Percentiles rank a stretch among this genome's conserved stretches.
Evolutionary conservation across 2,888 invertebrate genomes (phyloP).

Genomic region (Notocelia uddmanniana): DNA sequence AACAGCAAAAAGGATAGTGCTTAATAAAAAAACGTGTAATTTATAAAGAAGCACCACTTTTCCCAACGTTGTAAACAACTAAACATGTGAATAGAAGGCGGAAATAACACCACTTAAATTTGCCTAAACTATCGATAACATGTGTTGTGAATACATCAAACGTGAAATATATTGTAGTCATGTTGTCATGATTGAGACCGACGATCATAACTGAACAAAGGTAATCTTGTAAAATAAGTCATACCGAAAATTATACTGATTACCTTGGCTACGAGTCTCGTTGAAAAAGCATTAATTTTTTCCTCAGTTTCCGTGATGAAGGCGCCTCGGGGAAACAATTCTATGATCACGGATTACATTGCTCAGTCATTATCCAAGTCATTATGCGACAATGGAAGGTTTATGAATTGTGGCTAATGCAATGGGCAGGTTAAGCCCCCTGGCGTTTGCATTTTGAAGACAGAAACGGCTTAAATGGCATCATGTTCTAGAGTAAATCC

Average conservation of each 20-base stretch:
- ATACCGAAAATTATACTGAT: conserved; percentile 59
- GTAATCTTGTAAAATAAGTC: conserved; percentile 56
- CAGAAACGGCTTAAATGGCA: conserved; percentile 6
- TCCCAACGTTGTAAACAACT: no score
- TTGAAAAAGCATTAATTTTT: conserved; percentile 60
- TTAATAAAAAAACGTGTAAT: no score
- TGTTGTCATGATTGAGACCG: no score
- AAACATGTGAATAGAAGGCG: no score
- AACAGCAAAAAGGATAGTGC: no score
- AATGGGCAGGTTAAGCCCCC: conserved; percentile 9
- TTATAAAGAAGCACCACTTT: no score
- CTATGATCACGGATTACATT: conserved; percentile 47
- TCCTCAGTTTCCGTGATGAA: conserved; percentile 60
- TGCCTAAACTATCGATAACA: no score
- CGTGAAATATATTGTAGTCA: no score
- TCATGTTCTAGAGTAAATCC: background rate
- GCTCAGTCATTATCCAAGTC: conserved; percentile 61
- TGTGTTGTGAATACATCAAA: no score
- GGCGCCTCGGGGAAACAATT: conserved; percentile 62
- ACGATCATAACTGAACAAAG: background rate
- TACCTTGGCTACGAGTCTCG: conserved; percentile 51
- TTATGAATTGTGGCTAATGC: conserved; percentile 33
- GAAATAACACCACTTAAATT: no score
- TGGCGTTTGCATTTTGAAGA: conserved; percentile 34
- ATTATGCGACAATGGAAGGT: conserved; percentile 51